Evolutionary conservation across 2,888 invertebrate genomes (phyloP), one percentile per base, ranked within the genome.

Genomic region (Clusia tigrina): DNA sequence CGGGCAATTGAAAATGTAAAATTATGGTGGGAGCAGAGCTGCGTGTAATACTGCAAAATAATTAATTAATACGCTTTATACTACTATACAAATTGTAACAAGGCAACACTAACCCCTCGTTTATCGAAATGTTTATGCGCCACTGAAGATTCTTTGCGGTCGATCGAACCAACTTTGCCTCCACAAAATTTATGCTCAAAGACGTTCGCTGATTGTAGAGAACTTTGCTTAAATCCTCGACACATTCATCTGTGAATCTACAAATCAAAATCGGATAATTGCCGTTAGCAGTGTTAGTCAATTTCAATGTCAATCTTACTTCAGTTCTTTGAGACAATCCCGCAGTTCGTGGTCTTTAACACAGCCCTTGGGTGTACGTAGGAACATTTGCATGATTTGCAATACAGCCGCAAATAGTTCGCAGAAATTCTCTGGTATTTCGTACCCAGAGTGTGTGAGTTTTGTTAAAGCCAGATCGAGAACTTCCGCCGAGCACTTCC

Each of bases 61-160:
- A n/a, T n/a, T n/a, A 3, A 48, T 38, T n/a, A 56, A 42, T 17
- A 10, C 76, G 74, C 23, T 81, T 77, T 22, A 81, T 71, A 26
- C 75, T 71, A 69, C 83, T 83, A 67, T 12, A 80, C 52, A 23
- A 52, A 5, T 38, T 46, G 17, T n/a, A n/a, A n/a, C n/a, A n/a
- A n/a, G n/a, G n/a, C n/a, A n/a, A n/a, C 38, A 66, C 71, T 63
- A 80, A 87, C 87, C 84, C 85, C 17, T 86, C 85, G 17, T 84
- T 81, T 59, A 87, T 78, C 1, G 85, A 85, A 58, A 87, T 85
- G 68, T 87, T 86, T 25, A 87, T 83, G 24, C 85, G 82, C 87
- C 87, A 87, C 68, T 85, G 78, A 76, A 86, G 38, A 70, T 83
- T 73, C 70, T 80, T 71, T 79, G 80, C 74, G 74, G 82, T 72